A percentile compares a stretch with the other conserved stretches of the same genome.
These are phyloP conservation scores for Xiphorhynchus elegans DNA, from an alignment of 2,113 vertebrate genomes.

Conservation along the genomic window DNA sequence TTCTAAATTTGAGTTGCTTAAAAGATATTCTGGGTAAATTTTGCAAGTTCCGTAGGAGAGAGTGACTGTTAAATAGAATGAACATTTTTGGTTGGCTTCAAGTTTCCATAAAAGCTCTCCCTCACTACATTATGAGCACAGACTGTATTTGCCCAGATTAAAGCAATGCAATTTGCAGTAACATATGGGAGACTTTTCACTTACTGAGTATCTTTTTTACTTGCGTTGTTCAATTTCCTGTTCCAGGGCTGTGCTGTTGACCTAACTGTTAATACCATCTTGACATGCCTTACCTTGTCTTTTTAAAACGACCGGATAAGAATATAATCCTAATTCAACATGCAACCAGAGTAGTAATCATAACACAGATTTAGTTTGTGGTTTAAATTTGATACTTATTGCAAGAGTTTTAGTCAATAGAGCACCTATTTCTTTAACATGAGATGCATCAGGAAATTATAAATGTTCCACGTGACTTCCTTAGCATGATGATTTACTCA, in stretches of 20 bases:
- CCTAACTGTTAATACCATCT: neutral
- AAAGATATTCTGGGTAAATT: neutral
- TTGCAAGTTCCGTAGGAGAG: neutral
- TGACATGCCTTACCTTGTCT: neutral
- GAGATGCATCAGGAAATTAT: neutral
- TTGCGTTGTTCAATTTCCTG: neutral
- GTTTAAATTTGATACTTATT: neutral
- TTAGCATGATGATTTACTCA: slow-evolving; percentile 8
- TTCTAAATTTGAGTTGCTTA: neutral
- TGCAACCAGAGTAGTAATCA: neutral
- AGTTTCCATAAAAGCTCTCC: neutral
- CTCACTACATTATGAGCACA: neutral
- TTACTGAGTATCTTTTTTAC: neutral
- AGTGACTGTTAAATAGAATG: neutral
- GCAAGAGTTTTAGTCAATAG: neutral
- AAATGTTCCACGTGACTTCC: neutral
- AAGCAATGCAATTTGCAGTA: neutral
- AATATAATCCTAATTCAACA: neutral
- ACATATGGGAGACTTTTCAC: neutral
- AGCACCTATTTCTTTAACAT: neutral
- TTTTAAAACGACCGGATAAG: neutral
- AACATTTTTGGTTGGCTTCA: neutral
- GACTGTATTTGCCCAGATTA: accelerated
- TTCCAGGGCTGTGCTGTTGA: neutral
- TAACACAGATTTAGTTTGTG: neutral